Evolutionary conservation across 2,888 invertebrate species (phyloP).

Genomic region (Cyaniris semiargus): DNA sequence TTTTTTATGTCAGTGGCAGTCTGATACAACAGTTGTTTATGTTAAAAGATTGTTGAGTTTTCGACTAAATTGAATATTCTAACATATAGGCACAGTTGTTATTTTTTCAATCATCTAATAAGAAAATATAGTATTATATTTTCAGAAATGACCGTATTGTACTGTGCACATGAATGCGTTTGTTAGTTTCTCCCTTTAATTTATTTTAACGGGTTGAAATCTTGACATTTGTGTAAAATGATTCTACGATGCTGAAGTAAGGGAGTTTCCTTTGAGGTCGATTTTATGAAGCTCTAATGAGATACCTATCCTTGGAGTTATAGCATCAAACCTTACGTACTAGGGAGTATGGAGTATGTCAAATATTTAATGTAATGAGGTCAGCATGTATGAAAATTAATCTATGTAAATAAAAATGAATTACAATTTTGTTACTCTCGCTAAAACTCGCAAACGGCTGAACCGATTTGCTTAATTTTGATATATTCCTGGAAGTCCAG

Average conservation of each 20-base stretch:
- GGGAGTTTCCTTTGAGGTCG: conserved; percentile 3
- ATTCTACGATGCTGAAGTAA: background rate
- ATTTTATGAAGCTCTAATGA: conserved; percentile 8
- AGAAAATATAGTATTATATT: no score
- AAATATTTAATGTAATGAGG: background rate
- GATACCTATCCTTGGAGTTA: background rate
- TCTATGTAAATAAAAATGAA: background rate
- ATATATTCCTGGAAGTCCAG: no score
- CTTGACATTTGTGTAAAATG: background rate
- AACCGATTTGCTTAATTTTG: no score
- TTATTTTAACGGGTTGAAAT: background rate
- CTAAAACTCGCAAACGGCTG: no score
- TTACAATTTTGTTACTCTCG: no score
- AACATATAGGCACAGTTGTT: no score
- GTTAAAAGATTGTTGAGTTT: no score
- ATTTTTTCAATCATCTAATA: no score
- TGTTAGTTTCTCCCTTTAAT: background rate
- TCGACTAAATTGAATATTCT: no score
- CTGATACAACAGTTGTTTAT: no score
- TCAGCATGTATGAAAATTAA: background rate
- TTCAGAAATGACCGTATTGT: background rate
- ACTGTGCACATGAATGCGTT: background rate
- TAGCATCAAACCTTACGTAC: background rate
- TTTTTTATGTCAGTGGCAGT: no score
- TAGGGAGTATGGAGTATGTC: background rate